Conservation (phyloP, 2,888 invertebrate species). For the Synergus gifuensis region DNA sequence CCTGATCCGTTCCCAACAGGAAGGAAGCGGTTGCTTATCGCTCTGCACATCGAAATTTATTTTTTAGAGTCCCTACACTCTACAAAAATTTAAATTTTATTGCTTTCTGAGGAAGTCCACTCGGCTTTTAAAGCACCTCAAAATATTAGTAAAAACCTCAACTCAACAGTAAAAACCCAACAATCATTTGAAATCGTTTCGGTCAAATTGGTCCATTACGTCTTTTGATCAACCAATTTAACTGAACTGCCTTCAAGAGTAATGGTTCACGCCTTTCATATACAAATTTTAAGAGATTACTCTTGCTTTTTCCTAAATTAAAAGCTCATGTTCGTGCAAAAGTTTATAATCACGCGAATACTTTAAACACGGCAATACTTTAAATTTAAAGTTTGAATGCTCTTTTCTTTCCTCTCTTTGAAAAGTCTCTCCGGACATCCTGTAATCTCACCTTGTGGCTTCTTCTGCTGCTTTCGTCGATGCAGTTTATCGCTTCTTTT, state of each 20-base stretch:
- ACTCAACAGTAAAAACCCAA: not conserved
- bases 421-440: conserved; percentile 70
- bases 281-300: conserved; percentile 60
- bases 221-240: too few relatives aligned
- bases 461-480: not conserved
- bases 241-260: not conserved
- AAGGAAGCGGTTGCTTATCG: conserved; percentile 53
- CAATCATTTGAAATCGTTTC: not conserved
- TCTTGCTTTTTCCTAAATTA: conserved; percentile 60
- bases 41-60: not conserved
- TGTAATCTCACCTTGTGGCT: conserved; percentile 60
- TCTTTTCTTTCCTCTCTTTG: not conserved
- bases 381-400: not conserved
- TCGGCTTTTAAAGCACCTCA: not conserved
- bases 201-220: too few relatives aligned
- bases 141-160: not conserved
- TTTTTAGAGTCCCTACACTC: not conserved
- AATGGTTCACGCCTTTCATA: conserved; percentile 59
- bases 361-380: conserved; percentile 49
- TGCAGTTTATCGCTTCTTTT: conserved; percentile 28
- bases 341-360: conserved; percentile 53
- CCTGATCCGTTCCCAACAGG: conserved; percentile 43
- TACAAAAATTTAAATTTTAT: not conserved
- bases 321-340: conserved; percentile 48
- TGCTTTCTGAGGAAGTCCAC: too few relatives aligned